These are phyloP conservation scores for Crocidura indochinensis DNA, from an alignment of 2,797 vertebrate genomes.

Conservation along the genomic window DNA sequence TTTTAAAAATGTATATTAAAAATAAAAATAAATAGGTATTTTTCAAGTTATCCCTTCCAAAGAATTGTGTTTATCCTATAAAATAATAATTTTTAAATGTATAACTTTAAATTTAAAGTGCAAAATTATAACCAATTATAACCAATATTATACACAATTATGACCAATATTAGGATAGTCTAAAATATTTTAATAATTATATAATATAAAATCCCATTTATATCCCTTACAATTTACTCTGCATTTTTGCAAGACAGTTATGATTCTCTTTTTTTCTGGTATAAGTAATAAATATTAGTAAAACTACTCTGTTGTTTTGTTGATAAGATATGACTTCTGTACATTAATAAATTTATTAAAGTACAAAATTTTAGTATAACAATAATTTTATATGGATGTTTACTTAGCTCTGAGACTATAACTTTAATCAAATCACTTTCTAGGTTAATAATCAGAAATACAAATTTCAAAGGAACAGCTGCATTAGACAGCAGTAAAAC, in stretches of 20 bases:
- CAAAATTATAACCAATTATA: background rate
- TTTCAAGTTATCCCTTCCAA: background rate
- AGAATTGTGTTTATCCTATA: background rate
- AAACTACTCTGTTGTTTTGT: too few relatives aligned
- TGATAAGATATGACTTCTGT: too few relatives aligned
- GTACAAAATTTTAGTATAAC: too few relatives aligned
- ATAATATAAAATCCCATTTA: background rate
- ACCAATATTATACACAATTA: background rate
- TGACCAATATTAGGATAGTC: background rate
- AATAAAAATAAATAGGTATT: background rate
- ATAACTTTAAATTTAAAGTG: conserved; percentile 8
- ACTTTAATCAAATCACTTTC: too few relatives aligned
- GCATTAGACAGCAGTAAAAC: too few relatives aligned
- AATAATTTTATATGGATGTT: too few relatives aligned
- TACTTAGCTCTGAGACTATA: too few relatives aligned
- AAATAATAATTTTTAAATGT: background rate
- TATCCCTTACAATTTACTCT: background rate
- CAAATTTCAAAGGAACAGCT: too few relatives aligned
- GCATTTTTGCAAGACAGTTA: background rate
- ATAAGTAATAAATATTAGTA: background rate
- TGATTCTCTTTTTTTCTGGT: background rate
- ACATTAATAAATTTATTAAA: too few relatives aligned
- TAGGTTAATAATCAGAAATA: too few relatives aligned
- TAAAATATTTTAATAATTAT: conserved; percentile 34
- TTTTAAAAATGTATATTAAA: too few relatives aligned